Conservation (phyloP, 2,113 vertebrate genomes). For the Neodontobutis hainanensis region DNA sequence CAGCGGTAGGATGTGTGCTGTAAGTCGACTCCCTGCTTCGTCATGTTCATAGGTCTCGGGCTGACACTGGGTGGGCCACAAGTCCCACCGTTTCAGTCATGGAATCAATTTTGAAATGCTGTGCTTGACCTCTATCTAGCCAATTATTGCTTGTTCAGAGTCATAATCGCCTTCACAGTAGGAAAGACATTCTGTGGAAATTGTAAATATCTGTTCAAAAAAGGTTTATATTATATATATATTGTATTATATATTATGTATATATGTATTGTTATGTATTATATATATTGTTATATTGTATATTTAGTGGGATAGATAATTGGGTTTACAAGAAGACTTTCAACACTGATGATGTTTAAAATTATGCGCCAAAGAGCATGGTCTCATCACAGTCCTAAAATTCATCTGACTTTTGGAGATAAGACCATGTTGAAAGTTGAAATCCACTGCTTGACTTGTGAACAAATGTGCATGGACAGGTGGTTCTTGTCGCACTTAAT, state of each 20-base stretch:
- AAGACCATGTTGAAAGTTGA: too few species aligned
- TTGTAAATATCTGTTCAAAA: too few species aligned
- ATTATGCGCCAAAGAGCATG: too few species aligned
- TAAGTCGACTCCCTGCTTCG: slow-evolving; percentile 58
- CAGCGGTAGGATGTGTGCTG: slow-evolving; percentile 59
- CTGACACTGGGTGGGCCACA: slow-evolving; percentile 48
- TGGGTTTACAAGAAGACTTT: too few species aligned
- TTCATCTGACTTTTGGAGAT: too few species aligned
- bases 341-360: too few species aligned
- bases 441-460: neutral
- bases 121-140: neutral
- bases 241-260: too few species aligned
- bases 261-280: too few species aligned
- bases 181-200: neutral
- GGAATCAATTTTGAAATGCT: slow-evolving; percentile 4
- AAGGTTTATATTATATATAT: too few species aligned
- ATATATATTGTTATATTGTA: too few species aligned
- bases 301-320: too few species aligned
- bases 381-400: too few species aligned
- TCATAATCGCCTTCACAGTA: neutral
- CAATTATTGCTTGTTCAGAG: neutral
- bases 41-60: slow-evolving; percentile 52
- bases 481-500: slow-evolving; percentile 35
- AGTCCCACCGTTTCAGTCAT: neutral
- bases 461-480: slow-evolving; percentile 7